Evolutionary conservation across 2,113 vertebrate species (phyloP).

Genomic region (Mesoclemmys tuberculata): DNA sequence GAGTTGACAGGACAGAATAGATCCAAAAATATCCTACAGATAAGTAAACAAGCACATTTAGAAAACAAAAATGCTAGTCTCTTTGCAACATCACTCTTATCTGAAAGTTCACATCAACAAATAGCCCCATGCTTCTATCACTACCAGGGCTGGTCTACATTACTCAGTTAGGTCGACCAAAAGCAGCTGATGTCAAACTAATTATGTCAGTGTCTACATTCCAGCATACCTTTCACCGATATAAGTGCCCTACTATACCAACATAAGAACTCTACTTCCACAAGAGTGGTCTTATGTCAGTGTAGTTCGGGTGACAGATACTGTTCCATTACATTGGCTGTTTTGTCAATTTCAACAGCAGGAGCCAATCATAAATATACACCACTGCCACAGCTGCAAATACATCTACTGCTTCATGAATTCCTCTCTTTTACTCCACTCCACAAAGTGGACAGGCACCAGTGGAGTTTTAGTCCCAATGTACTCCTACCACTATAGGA

Average conservation of each 20-base stretch:
- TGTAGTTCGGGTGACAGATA: no score
- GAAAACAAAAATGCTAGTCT: neutral
- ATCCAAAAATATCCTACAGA: neutral
- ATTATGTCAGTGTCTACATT: no score
- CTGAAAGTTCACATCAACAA: neutral
- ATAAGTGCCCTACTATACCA: no score
- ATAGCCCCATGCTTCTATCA: neutral
- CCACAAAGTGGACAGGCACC: neutral
- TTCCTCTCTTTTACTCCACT: neutral
- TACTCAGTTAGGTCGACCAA: no score
- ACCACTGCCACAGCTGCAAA: neutral
- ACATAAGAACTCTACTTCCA: no score
- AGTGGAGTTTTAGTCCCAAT: neutral
- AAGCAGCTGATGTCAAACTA: no score
- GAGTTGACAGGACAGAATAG: neutral
- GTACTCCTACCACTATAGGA: neutral
- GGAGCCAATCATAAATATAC: neutral
- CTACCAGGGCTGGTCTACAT: neutral
- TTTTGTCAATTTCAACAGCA: no score
- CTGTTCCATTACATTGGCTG: no score
- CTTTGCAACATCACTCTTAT: neutral
- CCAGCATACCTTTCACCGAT: no score
- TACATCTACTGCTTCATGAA: neutral
- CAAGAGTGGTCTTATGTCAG: no score
- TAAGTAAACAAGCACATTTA: neutral